Base-by-base conservation (phyloP, 2,113 vertebrate genomes). In the Hyla sarda region DNA sequence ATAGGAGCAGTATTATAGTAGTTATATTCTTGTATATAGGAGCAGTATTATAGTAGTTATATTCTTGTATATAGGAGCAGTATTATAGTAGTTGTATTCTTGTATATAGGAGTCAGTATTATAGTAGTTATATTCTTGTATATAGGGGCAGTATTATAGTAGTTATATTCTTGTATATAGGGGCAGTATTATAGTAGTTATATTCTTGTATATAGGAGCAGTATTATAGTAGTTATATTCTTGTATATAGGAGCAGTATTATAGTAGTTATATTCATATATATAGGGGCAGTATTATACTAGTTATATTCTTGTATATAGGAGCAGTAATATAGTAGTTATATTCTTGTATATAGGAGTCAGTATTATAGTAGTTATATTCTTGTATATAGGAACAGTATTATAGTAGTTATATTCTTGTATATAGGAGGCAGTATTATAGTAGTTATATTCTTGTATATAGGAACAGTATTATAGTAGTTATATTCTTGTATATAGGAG, bases 151-250 rank as follows among this genome's bases (percentile, higher is more conserved):
- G 58, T 62, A 62, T 62, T 62, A 62, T 62, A 62, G 58, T 62
- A 62, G 58, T 28, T 62, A 62, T 62, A 62, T 28, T 62, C 58
- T 62, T 62, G 58, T 62, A 62, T 10, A 62, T 62, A 28, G 58
- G 58, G n/a, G 58, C n/a, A 62, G 58, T 62, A 62, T 58, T 62
- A 62, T 62, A 62, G 58, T 25, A 62, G 10, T 62, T 62, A 62
- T 62, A 25, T 62, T 62, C n/a, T 28, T 62, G 58, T 62, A 25
- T 10, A 62, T 62, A 25, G n/a, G 23, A 13, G n/a, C 58, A 62
- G 58, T 62, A 62, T 62, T 62, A 62, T 62, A 25, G 58, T 62
- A 62, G 58, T 62, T 62, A 62, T 62, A 62, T 62, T 62, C 58
- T 62, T 62, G 58, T 62, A 62, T 10, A 62, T 62, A 62, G 12